Percentiles rank a stretch among this genome's conserved stretches.
Evolutionary conservation across 2,888 invertebrate genomes (phyloP).

Genomic region (Torymus auratus): DNA sequence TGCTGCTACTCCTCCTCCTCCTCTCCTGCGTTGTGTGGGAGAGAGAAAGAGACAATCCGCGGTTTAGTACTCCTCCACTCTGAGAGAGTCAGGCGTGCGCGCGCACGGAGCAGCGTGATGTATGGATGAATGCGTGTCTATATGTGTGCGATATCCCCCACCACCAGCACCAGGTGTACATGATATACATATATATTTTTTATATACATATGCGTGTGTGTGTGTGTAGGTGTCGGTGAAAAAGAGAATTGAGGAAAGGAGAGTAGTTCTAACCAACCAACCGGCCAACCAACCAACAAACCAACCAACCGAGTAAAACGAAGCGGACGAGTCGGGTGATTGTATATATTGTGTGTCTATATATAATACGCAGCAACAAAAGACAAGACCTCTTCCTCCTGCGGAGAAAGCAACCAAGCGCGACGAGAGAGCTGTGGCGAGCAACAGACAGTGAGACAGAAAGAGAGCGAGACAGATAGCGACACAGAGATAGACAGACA

Average conservation of each 20-base stretch:
- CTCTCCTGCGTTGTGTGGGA: neutral
- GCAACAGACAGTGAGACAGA: neutral
- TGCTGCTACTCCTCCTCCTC: neutral
- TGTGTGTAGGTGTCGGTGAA: no score
- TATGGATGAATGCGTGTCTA: no score
- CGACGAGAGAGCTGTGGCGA: neutral
- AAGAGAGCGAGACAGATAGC: neutral
- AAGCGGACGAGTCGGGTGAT: neutral
- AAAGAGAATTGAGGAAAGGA: no score
- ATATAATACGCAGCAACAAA: neutral
- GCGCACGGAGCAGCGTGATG: neutral
- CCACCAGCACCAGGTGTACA: constrained; percentile 7
- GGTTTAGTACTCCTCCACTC: constrained; percentile 25
- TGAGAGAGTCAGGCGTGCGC: neutral
- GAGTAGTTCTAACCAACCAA: neutral
- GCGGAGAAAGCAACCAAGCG: constrained; percentile 6
- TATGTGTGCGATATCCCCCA: neutral
- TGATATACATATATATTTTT: no score
- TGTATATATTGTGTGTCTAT: no score
- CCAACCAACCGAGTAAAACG: constrained; percentile 8
- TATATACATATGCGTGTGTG: no score
- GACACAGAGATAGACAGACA: no score
- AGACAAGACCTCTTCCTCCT: constrained; percentile 13
- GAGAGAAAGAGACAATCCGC: constrained; percentile 27
- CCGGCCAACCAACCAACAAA: constrained; percentile 14